Evolutionary conservation across 2,888 invertebrate species (phyloP).

Genomic region (Hypolimnas misippus): DNA sequence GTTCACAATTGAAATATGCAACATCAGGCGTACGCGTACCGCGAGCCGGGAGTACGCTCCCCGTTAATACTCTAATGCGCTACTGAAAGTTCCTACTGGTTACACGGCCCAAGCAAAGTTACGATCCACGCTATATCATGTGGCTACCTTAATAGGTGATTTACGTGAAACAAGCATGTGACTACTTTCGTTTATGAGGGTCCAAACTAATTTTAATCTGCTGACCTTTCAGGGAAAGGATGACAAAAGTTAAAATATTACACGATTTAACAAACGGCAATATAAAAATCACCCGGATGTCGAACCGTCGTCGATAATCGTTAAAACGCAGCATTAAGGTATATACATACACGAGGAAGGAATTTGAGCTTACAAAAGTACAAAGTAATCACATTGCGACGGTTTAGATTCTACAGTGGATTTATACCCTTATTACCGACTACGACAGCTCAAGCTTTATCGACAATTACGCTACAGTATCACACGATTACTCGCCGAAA

Average conservation of each 20-base stretch:
- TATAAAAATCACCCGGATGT: conserved; percentile 65
- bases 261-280: conserved; percentile 24
- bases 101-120: conserved; percentile 73
- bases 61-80: conserved; percentile 74
- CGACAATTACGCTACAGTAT: conserved; percentile 77
- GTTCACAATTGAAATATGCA: conserved; percentile 71
- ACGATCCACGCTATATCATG: conserved; percentile 53
- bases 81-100: conserved; percentile 72
- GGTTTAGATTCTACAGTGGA: conserved; percentile 78
- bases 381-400: conserved; percentile 81
- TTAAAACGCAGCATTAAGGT: conserved; percentile 73
- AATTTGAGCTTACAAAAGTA: conserved; percentile 83
- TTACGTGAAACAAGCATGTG: conserved; percentile 53
- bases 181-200: conserved; percentile 43
- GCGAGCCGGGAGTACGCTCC: conserved; percentile 69
- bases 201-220: conserved; percentile 3
- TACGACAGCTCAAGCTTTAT: conserved; percentile 79
- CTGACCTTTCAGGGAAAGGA: conserved; percentile 15
- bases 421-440: conserved; percentile 77
- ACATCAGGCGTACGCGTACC: conserved; percentile 42
- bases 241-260: conserved; percentile 18
- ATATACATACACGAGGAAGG: conserved; percentile 80
- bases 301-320: conserved; percentile 72
- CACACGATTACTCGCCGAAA: conserved; percentile 78
- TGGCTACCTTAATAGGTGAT: conserved; percentile 53